Evolutionary conservation across 2,797 vertebrate species (phyloP).

Genomic region (Lates japonicus): DNA sequence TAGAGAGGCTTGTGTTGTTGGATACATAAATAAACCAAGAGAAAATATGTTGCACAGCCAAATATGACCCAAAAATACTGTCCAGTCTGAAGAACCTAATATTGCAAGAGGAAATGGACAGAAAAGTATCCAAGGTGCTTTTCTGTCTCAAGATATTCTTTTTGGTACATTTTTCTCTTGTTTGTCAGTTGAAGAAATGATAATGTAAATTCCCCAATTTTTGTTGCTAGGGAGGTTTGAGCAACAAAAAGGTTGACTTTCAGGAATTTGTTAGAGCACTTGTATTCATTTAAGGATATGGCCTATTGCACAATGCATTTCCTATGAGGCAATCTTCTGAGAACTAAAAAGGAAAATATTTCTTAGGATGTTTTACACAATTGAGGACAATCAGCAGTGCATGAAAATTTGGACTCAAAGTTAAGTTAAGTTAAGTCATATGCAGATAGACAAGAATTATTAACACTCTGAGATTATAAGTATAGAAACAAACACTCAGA

Average conservation of each 20-base stretch:
- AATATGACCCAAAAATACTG: not conserved
- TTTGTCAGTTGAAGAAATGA: not conserved
- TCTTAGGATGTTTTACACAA: not conserved
- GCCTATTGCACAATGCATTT: constrained; percentile 4
- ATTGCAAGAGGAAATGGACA: not conserved
- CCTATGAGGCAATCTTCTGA: constrained; percentile 16
- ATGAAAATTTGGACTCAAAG: not conserved
- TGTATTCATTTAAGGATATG: constrained; percentile 19
- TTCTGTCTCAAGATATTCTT: not conserved
- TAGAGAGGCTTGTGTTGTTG: not conserved
- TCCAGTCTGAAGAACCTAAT: constrained; percentile 4
- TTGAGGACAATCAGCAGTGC: not conserved
- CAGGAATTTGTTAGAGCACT: not conserved
- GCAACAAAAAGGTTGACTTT: constrained; percentile 7
- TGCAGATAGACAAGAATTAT: constrained; percentile 3
- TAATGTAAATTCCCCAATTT: not conserved
- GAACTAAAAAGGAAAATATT: not conserved
- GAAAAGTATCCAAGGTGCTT: not conserved
- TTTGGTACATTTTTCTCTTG: not conserved
- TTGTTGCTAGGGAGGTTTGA: not conserved
- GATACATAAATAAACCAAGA: not conserved
- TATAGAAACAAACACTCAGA: constrained; percentile 6
- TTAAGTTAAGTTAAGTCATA: not conserved
- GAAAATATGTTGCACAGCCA: not conserved
- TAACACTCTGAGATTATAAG: constrained; percentile 10